phyloP scores from a whole-genome alignment of 2,797 vertebrate species.

The Caiman crocodilus region DNA sequence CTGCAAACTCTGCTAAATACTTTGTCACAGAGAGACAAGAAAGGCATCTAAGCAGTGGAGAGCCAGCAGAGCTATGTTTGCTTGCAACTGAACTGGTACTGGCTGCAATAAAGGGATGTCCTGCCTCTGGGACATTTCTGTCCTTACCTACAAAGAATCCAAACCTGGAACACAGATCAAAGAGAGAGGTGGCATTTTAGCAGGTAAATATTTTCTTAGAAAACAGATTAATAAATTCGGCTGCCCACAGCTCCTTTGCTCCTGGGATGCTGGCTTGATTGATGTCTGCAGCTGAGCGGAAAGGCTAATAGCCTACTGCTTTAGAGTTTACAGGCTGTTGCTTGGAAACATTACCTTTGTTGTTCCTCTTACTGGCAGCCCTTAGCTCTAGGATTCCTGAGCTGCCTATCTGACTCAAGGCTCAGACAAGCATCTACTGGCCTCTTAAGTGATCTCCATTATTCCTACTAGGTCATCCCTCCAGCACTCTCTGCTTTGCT shows the following conservation, averaged over 20 bases:
- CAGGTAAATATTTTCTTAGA: slow-evolving; percentile 48
- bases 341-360: slow-evolving; percentile 32
- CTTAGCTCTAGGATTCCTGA: slow-evolving; percentile 15
- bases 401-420: background rate
- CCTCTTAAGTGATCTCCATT: background rate
- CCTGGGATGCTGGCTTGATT: slow-evolving; percentile 27
- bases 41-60: background rate
- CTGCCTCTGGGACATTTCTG: background rate
- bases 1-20: too few relatives aligned
- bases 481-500: background rate
- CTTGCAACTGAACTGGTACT: background rate
- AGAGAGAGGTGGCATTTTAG: slow-evolving; percentile 38
- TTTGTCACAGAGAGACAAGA: too few relatives aligned
- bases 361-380: slow-evolving; percentile 15
- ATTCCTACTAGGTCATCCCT: background rate
- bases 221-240: slow-evolving; percentile 27
- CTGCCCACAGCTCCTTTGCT: background rate
- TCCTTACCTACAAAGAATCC: background rate
- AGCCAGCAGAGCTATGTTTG: background rate
- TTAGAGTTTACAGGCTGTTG: slow-evolving; percentile 28
- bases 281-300: slow-evolving; percentile 26
- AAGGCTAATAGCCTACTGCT: slow-evolving; percentile 33
- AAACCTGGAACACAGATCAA: slow-evolving; percentile 5
- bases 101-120: background rate
- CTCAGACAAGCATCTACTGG: background rate